Conservation (phyloP, 1,140 invertebrate genomes). For the Mya arenaria region DNA sequence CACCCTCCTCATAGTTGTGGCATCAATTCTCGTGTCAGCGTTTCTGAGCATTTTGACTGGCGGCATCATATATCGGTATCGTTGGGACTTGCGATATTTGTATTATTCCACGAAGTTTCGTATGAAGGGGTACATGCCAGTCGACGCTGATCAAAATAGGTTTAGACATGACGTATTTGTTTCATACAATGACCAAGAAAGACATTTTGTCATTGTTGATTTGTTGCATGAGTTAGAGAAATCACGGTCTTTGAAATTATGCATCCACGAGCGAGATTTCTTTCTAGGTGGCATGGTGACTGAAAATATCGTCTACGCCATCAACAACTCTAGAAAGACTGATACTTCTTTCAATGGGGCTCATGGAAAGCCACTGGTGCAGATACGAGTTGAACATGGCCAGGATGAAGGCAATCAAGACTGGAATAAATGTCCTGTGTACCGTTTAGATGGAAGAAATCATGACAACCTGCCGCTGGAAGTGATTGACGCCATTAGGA, state of each 20-base stretch:
- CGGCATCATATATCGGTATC: conserved; percentile 39
- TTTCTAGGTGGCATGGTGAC: conserved; percentile 80
- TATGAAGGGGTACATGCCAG: background rate
- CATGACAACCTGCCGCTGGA: conserved; percentile 31
- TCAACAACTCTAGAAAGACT: conserved; percentile 85
- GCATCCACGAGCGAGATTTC: conserved; percentile 66
- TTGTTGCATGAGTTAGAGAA: conserved; percentile 37
- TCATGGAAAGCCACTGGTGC: conserved; percentile 86
- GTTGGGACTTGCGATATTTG: conserved; percentile 51
- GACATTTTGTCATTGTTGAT: conserved; percentile 38
- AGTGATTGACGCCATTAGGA: conserved; percentile 51
- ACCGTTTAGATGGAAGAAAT: conserved; percentile 59
- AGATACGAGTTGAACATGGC: conserved; percentile 84
- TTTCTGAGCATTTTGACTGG: background rate
- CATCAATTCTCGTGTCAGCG: background rate
- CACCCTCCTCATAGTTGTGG: background rate
- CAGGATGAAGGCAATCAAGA: conserved; percentile 53
- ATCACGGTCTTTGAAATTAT: conserved; percentile 43
- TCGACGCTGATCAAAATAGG: conserved; percentile 19
- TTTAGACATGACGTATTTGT: conserved; percentile 63
- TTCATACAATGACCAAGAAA: conserved; percentile 59
- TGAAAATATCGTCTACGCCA: conserved; percentile 84
- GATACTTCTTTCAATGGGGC: conserved; percentile 84
- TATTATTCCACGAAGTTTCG: conserved; percentile 45
- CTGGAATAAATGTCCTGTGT: conserved; percentile 59